A percentile compares a stretch with the other conserved stretches of the same genome.
Conservation (phyloP, 2,888 invertebrate species). For the Ligdia adustata region DNA sequence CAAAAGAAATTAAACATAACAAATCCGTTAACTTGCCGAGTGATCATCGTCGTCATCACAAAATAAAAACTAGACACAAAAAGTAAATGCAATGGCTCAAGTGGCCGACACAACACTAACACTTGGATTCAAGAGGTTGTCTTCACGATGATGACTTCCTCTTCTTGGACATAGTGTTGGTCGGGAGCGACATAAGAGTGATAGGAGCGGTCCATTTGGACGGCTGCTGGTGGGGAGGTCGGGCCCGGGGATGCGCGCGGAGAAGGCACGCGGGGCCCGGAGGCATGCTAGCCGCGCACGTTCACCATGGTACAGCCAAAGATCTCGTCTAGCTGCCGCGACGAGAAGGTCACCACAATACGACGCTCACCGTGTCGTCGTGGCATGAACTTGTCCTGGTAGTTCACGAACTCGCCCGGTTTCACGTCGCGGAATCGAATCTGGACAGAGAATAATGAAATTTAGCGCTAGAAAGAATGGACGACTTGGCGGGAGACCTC, state of each 20-base stretch:
- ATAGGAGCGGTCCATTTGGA: constrained; percentile 68
- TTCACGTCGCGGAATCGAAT: constrained; percentile 85
- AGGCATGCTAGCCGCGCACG: constrained; percentile 79
- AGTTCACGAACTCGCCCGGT: constrained; percentile 85
- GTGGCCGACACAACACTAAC: constrained; percentile 19
- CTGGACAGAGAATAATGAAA: constrained; percentile 43
- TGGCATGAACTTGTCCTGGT: constrained; percentile 85
- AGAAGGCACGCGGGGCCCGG: constrained; percentile 69
- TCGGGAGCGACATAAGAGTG: constrained; percentile 66
- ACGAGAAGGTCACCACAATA: constrained; percentile 87
- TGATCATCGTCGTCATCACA: constrained; percentile 52
- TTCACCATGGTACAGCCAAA: constrained; percentile 82
- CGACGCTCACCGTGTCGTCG: constrained; percentile 84
- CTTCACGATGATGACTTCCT: constrained; percentile 72
- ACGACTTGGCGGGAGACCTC: too few species aligned
- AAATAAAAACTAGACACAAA: constrained; percentile 33
- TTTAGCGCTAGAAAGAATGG: neutral
- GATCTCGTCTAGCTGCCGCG: constrained; percentile 86
- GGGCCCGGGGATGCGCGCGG: constrained; percentile 71
- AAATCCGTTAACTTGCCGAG: constrained; percentile 66
- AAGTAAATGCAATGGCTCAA: constrained; percentile 35
- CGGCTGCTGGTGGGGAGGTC: constrained; percentile 58
- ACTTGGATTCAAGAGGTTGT: constrained; percentile 44
- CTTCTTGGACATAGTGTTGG: constrained; percentile 70
- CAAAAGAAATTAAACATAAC: constrained; percentile 36